phyloP scores from a whole-genome alignment of 2,888 invertebrate genomes.

The Amphipoea lucens region DNA sequence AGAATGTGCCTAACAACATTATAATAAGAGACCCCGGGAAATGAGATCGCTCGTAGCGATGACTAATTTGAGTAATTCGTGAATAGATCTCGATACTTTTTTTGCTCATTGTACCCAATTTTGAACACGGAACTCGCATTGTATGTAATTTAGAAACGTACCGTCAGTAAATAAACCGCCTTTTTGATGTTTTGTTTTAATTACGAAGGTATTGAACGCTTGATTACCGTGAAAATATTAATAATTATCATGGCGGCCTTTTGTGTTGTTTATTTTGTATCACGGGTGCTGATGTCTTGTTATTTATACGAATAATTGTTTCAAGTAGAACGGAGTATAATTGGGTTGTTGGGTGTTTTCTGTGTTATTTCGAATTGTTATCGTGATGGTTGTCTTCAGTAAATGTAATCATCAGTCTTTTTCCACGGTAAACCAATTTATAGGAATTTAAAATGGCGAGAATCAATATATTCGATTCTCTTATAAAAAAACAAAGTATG shows the following conservation, averaged over 20 bases:
- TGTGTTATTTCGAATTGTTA: conserved; percentile 15
- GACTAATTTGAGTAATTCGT: conserved; percentile 82
- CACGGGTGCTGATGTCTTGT: conserved; percentile 51
- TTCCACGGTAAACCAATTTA: too few species aligned
- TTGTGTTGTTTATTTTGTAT: conserved; percentile 62
- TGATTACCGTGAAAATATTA: conserved; percentile 64
- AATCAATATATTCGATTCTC: neutral
- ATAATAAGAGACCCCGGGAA: conserved; percentile 83
- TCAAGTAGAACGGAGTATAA: conserved; percentile 45
- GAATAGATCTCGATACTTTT: conserved; percentile 74
- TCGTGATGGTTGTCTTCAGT: conserved; percentile 21
- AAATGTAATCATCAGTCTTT: conserved; percentile 3
- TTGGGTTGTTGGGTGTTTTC: conserved; percentile 33
- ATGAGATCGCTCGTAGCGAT: conserved; percentile 86
- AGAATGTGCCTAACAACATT: conserved; percentile 87
- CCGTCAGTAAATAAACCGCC: conserved; percentile 66
- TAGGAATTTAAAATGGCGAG: too few species aligned
- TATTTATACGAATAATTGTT: conserved; percentile 58
- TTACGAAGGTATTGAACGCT: conserved; percentile 62
- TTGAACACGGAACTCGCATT: conserved; percentile 71
- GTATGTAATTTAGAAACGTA: conserved; percentile 63
- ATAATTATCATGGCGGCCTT: conserved; percentile 53
- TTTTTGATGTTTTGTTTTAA: conserved; percentile 70
- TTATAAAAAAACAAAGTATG: neutral
- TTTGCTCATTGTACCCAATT: conserved; percentile 70